Conservation (phyloP, 1,140 invertebrate genomes). For the Neocloeon triangulifer region DNA sequence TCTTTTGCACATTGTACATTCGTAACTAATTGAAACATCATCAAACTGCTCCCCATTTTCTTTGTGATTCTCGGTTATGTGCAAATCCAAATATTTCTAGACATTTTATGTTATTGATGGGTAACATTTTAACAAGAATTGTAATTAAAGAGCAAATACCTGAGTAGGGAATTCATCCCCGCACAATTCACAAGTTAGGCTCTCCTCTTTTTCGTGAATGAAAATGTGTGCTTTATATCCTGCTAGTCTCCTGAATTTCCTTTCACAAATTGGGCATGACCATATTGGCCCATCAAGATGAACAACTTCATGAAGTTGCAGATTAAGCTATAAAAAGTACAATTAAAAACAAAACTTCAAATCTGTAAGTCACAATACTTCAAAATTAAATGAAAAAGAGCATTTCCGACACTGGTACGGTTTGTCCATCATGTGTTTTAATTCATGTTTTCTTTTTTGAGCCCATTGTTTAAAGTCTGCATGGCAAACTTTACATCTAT, state of each 20-base stretch:
- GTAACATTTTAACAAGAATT: conserved; percentile 1
- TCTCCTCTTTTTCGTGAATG: conserved; percentile 43
- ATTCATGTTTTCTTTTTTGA: conserved; percentile 27
- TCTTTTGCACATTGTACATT: background rate
- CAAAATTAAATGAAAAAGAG: conserved; percentile 36
- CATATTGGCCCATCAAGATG: conserved; percentile 24
- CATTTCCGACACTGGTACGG: conserved; percentile 34
- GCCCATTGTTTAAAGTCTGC: conserved; percentile 26
- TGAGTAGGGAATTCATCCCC: conserved; percentile 39
- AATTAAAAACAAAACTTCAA: too few species aligned
- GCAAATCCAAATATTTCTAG: conserved; percentile 19
- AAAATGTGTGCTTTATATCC: conserved; percentile 46
- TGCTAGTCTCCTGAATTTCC: conserved; percentile 38
- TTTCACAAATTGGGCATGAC: conserved; percentile 37
- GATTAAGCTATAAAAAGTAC: too few species aligned
- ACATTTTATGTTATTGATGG: conserved; percentile 1
- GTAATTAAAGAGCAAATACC: conserved; percentile 17
- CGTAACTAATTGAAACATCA: background rate
- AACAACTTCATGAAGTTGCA: conserved; percentile 33
- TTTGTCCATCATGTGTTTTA: conserved; percentile 35
- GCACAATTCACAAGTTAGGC: conserved; percentile 40
- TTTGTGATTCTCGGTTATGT: conserved; percentile 22
- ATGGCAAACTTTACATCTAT: conserved; percentile 27
- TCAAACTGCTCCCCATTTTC: conserved; percentile 19
- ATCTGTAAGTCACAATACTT: too few species aligned